These are phyloP conservation scores for Doryteuthis pealeii DNA, from an alignment of 1,140 invertebrate species.

Conservation along the genomic window DNA sequence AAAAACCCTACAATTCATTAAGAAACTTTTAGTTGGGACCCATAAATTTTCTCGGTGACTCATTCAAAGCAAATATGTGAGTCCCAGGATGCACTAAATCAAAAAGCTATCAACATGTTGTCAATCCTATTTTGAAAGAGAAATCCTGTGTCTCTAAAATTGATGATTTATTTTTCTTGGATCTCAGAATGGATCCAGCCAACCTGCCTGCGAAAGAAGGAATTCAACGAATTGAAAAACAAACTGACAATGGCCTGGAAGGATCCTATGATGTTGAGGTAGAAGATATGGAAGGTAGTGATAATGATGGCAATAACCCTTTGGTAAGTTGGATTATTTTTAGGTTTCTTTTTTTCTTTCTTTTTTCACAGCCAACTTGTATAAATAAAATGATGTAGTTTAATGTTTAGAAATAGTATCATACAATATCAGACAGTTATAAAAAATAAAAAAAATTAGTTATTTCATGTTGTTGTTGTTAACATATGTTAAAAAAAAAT, in stretches of 20 bases:
- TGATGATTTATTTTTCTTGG: conserved; percentile 20
- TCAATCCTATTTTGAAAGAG: too few relatives aligned
- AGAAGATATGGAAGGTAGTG: conserved; percentile 59
- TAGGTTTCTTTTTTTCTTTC: not conserved
- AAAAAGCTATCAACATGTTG: too few relatives aligned
- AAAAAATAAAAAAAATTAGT: too few relatives aligned
- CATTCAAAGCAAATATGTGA: too few relatives aligned
- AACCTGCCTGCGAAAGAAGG: conserved; percentile 72
- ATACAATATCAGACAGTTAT: too few relatives aligned
- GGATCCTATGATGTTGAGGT: conserved; percentile 65
- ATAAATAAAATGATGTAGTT: not conserved
- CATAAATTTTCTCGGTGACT: too few relatives aligned
- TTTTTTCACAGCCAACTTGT: not conserved
- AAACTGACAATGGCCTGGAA: conserved; percentile 64
- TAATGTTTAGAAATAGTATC: too few relatives aligned
- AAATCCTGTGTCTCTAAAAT: not conserved
- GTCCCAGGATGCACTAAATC: too few relatives aligned
- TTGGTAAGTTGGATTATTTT: not conserved
- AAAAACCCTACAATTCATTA: too few relatives aligned
- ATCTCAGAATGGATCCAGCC: conserved; percentile 70
- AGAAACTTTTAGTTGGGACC: too few relatives aligned
- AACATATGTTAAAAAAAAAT: too few relatives aligned
- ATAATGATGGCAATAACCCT: conserved; percentile 41
- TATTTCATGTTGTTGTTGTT: too few relatives aligned
- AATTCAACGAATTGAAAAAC: conserved; percentile 70